Conservation (phyloP, 2,797 vertebrate species). For the Sebastes nivosus region DNA sequence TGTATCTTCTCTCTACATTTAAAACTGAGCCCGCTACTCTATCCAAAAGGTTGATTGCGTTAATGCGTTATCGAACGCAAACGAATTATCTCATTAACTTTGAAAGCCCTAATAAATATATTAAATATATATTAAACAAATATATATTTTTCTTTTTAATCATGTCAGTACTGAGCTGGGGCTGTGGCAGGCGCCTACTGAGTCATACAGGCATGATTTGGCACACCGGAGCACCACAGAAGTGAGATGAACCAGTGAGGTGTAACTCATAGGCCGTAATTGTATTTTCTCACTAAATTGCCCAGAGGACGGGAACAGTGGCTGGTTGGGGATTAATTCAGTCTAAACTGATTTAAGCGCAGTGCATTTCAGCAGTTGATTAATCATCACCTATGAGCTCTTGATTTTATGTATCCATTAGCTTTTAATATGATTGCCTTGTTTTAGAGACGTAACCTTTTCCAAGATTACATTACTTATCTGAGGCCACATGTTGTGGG, state of each 20-base stretch:
- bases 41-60: too few relatives aligned
- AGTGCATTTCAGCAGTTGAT: slow-evolving; percentile 81
- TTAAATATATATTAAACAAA: neutral
- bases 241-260: slow-evolving; percentile 74
- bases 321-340: slow-evolving; percentile 81
- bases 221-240: slow-evolving; percentile 52
- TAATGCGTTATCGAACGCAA: too few relatives aligned
- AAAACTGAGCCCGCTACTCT: too few relatives aligned
- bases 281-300: slow-evolving; percentile 84
- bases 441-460: slow-evolving; percentile 80
- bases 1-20: too few relatives aligned
- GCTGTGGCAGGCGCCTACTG: slow-evolving; percentile 27
- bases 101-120: too few relatives aligned
- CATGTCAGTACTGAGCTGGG: slow-evolving; percentile 19
- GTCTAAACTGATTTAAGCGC: slow-evolving; percentile 82
- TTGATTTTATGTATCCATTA: slow-evolving; percentile 84
- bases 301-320: slow-evolving; percentile 77
- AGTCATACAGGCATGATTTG: slow-evolving; percentile 49
- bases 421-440: slow-evolving; percentile 81
- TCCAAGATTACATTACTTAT: slow-evolving; percentile 80
- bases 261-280: slow-evolving; percentile 82
- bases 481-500: slow-evolving; percentile 54
- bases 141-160: slow-evolving; percentile 39
- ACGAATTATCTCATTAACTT: neutral
- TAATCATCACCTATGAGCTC: slow-evolving; percentile 84